A percentile compares a stretch with the other conserved stretches of the same genome.
Conservation (phyloP, 2,888 invertebrate species). For the Calameuta filiformis region DNA sequence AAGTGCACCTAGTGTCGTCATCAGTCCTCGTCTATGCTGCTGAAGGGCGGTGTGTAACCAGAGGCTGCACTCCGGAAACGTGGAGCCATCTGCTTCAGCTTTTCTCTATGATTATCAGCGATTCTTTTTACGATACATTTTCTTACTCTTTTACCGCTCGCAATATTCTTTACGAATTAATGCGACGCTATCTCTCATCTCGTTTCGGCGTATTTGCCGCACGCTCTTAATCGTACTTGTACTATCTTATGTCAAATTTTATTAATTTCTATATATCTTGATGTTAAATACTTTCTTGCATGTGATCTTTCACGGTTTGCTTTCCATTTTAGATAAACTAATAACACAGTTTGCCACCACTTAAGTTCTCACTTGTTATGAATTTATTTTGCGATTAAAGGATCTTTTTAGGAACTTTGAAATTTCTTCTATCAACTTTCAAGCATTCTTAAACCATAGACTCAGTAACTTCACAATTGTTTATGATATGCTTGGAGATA, state of each 20-base stretch:
- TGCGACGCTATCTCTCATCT: neutral
- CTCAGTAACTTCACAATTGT: neutral
- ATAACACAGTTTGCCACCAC: neutral
- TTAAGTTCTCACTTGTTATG: neutral
- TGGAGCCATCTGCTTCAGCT: conserved; percentile 16
- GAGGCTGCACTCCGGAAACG: neutral
- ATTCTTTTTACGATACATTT: neutral
- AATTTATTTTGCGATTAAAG: neutral
- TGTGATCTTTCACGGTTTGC: neutral
- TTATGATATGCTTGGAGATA: neutral
- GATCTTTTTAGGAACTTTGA: neutral
- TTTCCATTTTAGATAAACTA: neutral
- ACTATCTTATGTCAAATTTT: neutral
- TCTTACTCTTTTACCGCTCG: neutral
- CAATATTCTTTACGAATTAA: neutral
- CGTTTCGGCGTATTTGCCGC: neutral
- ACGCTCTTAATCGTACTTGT: neutral
- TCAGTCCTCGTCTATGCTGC: conserved; percentile 20
- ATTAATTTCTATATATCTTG: neutral
- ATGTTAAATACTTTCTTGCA: neutral
- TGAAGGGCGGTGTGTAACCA: conserved; percentile 26
- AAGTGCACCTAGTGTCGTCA: conserved; percentile 29
- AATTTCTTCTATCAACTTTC: conserved; percentile 3
- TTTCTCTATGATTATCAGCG: neutral
- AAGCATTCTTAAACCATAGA: neutral